Conservation (phyloP, 2,888 invertebrate species). For the Eupithecia tripunctaria region DNA sequence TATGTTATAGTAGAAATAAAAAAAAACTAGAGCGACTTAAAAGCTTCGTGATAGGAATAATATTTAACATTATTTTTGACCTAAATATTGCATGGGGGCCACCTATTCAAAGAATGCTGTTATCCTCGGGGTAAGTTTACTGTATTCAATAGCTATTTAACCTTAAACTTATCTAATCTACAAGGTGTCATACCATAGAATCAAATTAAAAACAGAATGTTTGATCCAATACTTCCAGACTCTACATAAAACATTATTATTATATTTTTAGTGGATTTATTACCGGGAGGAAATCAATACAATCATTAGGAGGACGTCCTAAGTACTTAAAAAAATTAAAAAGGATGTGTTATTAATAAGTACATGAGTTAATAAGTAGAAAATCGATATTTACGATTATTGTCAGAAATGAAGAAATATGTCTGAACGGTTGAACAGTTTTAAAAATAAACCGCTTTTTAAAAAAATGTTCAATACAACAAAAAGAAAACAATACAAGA, state of each 20-base stretch:
- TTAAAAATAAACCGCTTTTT: too few species aligned
- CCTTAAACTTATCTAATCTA: not conserved
- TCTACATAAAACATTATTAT: not conserved
- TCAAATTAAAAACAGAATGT: not conserved
- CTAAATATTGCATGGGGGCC: conserved; percentile 78
- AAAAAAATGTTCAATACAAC: too few species aligned
- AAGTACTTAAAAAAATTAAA: not conserved
- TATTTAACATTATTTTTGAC: conserved; percentile 48
- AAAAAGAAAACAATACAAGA: too few species aligned
- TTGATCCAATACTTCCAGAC: not conserved
- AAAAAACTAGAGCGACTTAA: not conserved
- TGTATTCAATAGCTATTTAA: not conserved
- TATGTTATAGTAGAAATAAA: conserved; percentile 45
- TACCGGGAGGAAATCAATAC: too few species aligned
- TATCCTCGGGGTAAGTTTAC: conserved; percentile 68
- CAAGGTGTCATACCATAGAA: not conserved
- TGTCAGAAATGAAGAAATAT: not conserved
- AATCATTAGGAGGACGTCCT: too few species aligned
- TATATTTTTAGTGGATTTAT: not conserved
- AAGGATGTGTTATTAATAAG: not conserved
- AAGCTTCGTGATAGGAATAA: not conserved
- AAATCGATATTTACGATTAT: not conserved
- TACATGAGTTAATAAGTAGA: too few species aligned
- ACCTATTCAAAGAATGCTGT: conserved; percentile 76
- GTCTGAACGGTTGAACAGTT: too few species aligned